These are phyloP conservation scores for Premnoplex brunnescens DNA, from an alignment of 2,797 vertebrate genomes.

Conservation along the genomic window DNA sequence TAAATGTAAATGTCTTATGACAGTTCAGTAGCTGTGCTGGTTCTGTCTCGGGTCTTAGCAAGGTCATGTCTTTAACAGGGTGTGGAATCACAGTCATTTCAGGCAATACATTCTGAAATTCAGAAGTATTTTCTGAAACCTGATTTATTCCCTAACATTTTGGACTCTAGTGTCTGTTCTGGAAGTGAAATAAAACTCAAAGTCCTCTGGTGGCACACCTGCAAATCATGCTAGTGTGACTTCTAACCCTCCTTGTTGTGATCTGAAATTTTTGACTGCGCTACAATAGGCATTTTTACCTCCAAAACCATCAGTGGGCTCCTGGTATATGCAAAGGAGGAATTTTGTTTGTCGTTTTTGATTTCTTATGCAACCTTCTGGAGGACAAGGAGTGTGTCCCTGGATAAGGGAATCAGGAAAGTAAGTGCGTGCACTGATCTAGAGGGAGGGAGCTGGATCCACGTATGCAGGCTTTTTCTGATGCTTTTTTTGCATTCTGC, in stretches of 20 bases:
- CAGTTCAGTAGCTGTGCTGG: neutral
- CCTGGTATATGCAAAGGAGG: neutral
- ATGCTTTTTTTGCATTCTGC: neutral
- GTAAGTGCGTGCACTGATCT: fast-evolving
- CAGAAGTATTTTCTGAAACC: neutral
- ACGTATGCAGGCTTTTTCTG: fast-evolving
- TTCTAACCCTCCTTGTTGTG: neutral
- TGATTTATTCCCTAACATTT: neutral
- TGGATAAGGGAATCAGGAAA: neutral
- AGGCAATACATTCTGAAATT: neutral
- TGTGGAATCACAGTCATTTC: neutral
- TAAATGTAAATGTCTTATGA: neutral
- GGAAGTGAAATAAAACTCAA: neutral
- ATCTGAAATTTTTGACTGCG: neutral
- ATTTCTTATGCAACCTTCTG: neutral
- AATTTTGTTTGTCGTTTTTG: neutral
- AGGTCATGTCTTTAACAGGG: neutral
- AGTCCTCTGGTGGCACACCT: neutral
- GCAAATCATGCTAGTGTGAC: neutral
- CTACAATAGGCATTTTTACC: neutral
- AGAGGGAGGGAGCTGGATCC: neutral
- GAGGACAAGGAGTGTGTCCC: neutral
- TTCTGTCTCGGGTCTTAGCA: neutral
- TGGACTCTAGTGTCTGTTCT: neutral
- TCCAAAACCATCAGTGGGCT: neutral